Percentiles rank a stretch among this genome's conserved stretches.
These are phyloP conservation scores for Marmota flaviventris DNA, from an alignment of 2,113 vertebrate genomes.

Conservation along the genomic window DNA sequence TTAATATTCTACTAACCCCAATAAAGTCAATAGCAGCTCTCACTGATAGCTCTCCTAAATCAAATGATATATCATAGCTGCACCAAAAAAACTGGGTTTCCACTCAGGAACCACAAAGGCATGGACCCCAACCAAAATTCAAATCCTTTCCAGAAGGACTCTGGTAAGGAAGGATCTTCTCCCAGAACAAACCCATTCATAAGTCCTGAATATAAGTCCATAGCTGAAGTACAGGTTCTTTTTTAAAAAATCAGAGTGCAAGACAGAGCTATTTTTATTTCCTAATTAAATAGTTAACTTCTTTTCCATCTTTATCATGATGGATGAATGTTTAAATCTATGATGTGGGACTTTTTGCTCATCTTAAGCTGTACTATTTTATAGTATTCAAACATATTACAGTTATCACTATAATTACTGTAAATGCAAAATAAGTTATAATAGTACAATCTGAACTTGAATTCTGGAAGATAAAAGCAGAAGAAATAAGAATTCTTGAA, in stretches of 20 bases:
- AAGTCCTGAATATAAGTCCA: conserved; percentile 31
- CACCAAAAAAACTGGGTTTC: neutral
- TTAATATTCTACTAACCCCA: conserved; percentile 18
- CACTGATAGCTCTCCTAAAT: conserved; percentile 43
- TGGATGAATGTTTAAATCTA: conserved; percentile 38
- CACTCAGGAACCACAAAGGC: neutral
- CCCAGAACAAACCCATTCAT: conserved; percentile 52
- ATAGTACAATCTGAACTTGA: conserved; percentile 54
- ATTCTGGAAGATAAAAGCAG: conserved; percentile 42
- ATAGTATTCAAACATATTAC: conserved; percentile 20
- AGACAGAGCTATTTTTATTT: conserved; percentile 5
- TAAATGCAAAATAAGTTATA: conserved; percentile 46
- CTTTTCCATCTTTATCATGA: conserved; percentile 45
- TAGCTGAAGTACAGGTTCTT: neutral
- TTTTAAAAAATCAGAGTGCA: conserved; percentile 21
- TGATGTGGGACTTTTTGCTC: conserved; percentile 46
- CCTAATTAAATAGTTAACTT: conserved; percentile 57
- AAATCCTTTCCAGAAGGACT: conserved; percentile 42
- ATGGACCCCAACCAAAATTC: conserved; percentile 42
- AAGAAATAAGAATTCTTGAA: conserved; percentile 36
- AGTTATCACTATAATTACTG: conserved; percentile 54
- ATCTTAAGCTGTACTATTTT: conserved; percentile 41
- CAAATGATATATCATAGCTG: conserved; percentile 45
- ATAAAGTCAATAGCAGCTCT: conserved; percentile 42
- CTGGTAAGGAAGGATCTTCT: neutral